phyloP scores from a whole-genome alignment of 2,797 vertebrate species.

The Thalassophryne amazonica region DNA sequence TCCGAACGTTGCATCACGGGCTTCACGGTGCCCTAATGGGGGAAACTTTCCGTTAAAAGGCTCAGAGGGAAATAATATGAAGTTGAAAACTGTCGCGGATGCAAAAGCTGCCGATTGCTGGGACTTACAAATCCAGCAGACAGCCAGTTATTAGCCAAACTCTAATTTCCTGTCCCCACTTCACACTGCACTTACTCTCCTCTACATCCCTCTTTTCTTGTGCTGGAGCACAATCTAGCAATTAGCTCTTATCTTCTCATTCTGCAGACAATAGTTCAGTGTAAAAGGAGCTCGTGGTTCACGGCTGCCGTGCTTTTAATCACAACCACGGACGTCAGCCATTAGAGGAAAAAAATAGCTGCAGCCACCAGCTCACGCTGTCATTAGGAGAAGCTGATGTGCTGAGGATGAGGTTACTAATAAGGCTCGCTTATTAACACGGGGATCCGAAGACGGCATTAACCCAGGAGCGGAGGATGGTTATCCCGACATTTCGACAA shows the following conservation, averaged over 20 bases:
- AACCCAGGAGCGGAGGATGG: slow-evolving; percentile 8
- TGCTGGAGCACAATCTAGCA: slow-evolving; percentile 55
- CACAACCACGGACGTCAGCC: slow-evolving; percentile 56
- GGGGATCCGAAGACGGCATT: slow-evolving; percentile 36
- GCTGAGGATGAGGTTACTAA: slow-evolving; percentile 54
- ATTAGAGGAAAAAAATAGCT: slow-evolving; percentile 49
- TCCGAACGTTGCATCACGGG: too few species aligned
- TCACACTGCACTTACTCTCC: slow-evolving; percentile 7
- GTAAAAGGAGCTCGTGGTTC: slow-evolving; percentile 61
- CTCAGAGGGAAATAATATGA: not conserved
- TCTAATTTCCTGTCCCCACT: slow-evolving; percentile 40
- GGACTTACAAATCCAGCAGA: slow-evolving; percentile 12
- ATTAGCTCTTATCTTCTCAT: slow-evolving; percentile 63
- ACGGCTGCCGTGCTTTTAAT: slow-evolving; percentile 57
- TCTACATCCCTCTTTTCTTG: slow-evolving; percentile 15
- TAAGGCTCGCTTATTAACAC: slow-evolving; percentile 47
- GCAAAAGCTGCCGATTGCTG: slow-evolving; percentile 16
- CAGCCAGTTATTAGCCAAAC: slow-evolving; percentile 36
- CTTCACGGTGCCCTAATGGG: too few species aligned
- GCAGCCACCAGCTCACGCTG: slow-evolving; percentile 39
- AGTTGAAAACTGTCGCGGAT: slow-evolving; percentile 4
- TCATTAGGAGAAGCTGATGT: slow-evolving; percentile 57
- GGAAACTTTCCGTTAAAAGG: not conserved
- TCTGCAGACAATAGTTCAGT: slow-evolving; percentile 50
- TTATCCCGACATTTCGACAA: slow-evolving; percentile 16